phyloP scores from a whole-genome alignment of 2,888 invertebrate genomes.

The Limnephilus lunatus region DNA sequence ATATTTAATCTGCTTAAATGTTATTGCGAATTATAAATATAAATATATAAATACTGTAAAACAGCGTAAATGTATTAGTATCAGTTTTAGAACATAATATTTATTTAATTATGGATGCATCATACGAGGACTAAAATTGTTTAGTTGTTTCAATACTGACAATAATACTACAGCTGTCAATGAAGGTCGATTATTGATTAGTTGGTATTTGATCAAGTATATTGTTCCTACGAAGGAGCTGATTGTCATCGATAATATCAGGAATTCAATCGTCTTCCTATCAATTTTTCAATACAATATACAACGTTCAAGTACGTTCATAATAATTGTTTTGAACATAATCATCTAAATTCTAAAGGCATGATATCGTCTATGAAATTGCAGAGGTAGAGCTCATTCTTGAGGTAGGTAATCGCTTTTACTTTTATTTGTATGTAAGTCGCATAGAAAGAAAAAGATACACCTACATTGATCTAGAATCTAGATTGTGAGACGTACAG shows the following conservation, averaged over 20 bases:
- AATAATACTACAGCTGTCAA: not conserved
- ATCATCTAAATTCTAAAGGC: not conserved
- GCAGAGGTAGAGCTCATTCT: not conserved
- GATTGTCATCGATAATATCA: not conserved
- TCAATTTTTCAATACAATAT: not conserved
- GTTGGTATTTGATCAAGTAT: not conserved
- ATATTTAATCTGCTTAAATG: not conserved
- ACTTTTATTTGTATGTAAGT: too few species aligned
- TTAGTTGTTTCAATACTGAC: not conserved
- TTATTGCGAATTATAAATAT: not conserved
- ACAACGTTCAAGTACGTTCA: not conserved
- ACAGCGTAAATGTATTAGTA: not conserved
- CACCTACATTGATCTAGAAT: too few species aligned
- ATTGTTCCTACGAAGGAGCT: not conserved
- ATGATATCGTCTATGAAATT: not conserved
- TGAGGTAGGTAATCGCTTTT: too few species aligned
- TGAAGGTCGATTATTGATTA: not conserved
- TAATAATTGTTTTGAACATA: not conserved
- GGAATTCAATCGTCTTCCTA: slow-evolving; percentile 2
- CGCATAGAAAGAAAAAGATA: too few species aligned
- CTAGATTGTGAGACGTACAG: too few species aligned
- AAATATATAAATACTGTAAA: too few species aligned
- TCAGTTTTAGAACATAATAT: not conserved
- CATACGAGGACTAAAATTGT: not conserved
- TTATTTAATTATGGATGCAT: slow-evolving; percentile 2